A percentile compares a stretch with the other conserved stretches of the same genome.
Conservation (phyloP, 2,113 vertebrate genomes). For the Xenopus tropicalis region DNA sequence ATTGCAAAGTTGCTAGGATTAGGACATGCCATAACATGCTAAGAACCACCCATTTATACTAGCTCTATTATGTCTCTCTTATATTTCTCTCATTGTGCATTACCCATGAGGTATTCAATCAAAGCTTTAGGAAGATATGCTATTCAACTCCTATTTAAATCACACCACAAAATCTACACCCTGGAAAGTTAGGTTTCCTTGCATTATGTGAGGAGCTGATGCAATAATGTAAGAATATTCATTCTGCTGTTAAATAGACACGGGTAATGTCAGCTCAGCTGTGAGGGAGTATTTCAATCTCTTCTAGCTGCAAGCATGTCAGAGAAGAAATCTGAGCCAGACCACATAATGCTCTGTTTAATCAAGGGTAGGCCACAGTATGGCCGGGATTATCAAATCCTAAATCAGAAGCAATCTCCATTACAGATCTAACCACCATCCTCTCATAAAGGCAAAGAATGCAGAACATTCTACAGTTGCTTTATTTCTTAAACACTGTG, state of each 20-base stretch:
- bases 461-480: background rate
- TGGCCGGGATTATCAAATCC: conserved; percentile 37
- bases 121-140: background rate
- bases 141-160: background rate
- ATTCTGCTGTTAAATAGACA: conserved; percentile 4
- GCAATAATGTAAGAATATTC: conserved; percentile 15
- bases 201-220: background rate
- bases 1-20: too few relatives aligned
- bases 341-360: conserved; percentile 34
- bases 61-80: too few relatives aligned
- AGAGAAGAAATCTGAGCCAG: conserved; percentile 33
- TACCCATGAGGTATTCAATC: background rate
- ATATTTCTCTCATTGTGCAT: background rate
- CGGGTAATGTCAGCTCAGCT: conserved; percentile 26
- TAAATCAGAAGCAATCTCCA: conserved; percentile 37
- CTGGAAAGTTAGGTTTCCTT: background rate
- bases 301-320: conserved; percentile 16
- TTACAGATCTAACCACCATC: conserved; percentile 18
- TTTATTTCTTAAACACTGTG: too few relatives aligned
- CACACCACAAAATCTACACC: background rate
- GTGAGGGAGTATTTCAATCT: conserved; percentile 11
- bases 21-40: too few relatives aligned
- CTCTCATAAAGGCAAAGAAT: conserved; percentile 9
- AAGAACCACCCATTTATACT: too few relatives aligned
- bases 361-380: conserved; percentile 38